Evolutionary conservation across 2,113 vertebrate species (phyloP).

Genomic region (Upupa epops): DNA sequence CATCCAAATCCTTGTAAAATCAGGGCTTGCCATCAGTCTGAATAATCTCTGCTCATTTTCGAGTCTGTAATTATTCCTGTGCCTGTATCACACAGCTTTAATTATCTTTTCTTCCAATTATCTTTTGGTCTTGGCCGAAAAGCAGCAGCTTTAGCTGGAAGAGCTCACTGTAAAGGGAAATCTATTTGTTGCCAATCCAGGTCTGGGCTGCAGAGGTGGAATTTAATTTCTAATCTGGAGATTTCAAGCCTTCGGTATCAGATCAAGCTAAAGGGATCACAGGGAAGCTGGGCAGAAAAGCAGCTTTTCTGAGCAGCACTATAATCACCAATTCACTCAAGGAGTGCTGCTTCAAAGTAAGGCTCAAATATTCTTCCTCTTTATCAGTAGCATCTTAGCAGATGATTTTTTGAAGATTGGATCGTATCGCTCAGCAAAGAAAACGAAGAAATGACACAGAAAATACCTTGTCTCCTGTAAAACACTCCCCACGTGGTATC

Average conservation of each 20-base stretch:
- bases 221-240: conserved; percentile 48
- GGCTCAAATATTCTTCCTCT: background rate
- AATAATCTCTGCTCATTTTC: background rate
- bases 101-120: background rate
- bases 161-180: background rate
- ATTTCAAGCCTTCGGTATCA: conserved; percentile 15
- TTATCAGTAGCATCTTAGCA: background rate
- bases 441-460: background rate
- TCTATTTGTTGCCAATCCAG: background rate
- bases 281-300: conserved; percentile 7
- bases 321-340: background rate
- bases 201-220: background rate
- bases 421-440: background rate
- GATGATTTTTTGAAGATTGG: background rate
- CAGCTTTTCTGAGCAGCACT: background rate
- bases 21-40: background rate
- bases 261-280: conserved; percentile 22
- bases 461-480: background rate
- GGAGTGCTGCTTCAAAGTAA: background rate
- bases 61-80: background rate
- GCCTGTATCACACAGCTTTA: accelerated
- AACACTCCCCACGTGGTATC: background rate
- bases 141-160: background rate
- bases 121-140: background rate
- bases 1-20: background rate